A percentile compares a stretch with the other conserved stretches of the same genome.
Evolutionary conservation across 92 coral and sea anemone genomes (phyloP).

Genomic region (Plumapathes pennacea): DNA sequence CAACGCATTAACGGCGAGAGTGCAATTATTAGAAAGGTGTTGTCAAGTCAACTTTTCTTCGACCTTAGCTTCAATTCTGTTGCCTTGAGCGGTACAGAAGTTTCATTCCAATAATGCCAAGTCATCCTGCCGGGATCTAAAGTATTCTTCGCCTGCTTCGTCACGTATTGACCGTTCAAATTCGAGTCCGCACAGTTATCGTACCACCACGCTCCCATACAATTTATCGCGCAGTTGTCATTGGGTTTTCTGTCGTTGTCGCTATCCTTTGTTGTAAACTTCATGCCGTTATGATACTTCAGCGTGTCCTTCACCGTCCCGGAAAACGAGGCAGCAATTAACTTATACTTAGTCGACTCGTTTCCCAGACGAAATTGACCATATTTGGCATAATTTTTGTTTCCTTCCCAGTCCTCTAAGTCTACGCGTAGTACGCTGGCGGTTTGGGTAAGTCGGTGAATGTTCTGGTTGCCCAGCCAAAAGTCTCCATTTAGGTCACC

Average conservation of each 20-base stretch:
- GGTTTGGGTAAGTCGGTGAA: conserved; percentile 36
- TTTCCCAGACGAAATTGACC: conserved; percentile 18
- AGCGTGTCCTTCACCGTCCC: conserved; percentile 58
- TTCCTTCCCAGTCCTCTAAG: conserved; percentile 52
- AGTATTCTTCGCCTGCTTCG: background rate
- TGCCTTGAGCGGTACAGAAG: conserved; percentile 21
- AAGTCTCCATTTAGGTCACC: conserved; percentile 36
- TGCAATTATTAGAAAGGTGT: no score
- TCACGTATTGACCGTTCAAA: conserved; percentile 43
- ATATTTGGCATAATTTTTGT: conserved; percentile 37
- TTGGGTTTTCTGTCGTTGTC: conserved; percentile 31
- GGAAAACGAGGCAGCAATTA: conserved; percentile 18
- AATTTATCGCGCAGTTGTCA: conserved; percentile 39
- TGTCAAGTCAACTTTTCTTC: conserved; percentile 1
- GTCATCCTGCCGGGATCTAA: conserved; percentile 33
- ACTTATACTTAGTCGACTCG: conserved; percentile 29
- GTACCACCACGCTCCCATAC: conserved; percentile 63
- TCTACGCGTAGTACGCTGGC: conserved; percentile 47
- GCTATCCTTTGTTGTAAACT: conserved; percentile 29
- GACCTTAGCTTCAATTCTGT: conserved; percentile 51
- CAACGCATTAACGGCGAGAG: no score
- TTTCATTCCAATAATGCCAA: conserved; percentile 53
- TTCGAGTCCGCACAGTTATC: conserved; percentile 44
- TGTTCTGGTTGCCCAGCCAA: conserved; percentile 62
- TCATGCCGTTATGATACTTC: conserved; percentile 37